These are phyloP conservation scores for Triplophysa dalaica DNA, from an alignment of 2,113 vertebrate genomes.

Conservation along the genomic window DNA sequence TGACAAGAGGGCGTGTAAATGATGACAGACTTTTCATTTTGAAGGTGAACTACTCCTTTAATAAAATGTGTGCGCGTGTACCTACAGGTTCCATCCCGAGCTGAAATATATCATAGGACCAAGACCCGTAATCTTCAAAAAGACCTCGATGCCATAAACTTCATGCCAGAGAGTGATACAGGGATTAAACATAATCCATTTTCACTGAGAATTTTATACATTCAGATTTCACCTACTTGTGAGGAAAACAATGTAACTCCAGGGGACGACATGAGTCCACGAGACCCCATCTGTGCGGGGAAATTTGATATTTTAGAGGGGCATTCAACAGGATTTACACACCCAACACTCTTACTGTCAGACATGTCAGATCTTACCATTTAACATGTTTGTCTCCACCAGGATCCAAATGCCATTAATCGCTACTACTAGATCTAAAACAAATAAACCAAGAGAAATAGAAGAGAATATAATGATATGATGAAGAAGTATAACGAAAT, in stretches of 20 bases:
- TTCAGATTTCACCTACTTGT: constrained; percentile 81
- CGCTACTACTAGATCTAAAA: constrained; percentile 88
- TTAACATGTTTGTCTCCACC: constrained; percentile 88
- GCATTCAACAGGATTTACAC: neutral
- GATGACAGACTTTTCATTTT: too few species aligned
- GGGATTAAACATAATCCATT: neutral
- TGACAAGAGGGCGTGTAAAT: too few species aligned
- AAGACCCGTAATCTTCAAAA: constrained; percentile 90
- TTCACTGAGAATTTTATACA: neutral
- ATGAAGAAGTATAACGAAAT: neutral
- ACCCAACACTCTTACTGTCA: neutral
- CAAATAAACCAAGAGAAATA: neutral
- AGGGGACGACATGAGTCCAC: constrained; percentile 84
- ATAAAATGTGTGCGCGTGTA: constrained; percentile 50
- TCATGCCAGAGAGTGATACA: constrained; percentile 27
- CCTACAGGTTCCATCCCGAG: constrained; percentile 97
- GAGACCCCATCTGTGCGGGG: constrained; percentile 81
- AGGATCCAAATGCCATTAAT: constrained; percentile 97
- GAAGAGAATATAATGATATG: neutral
- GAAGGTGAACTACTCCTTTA: neutral
- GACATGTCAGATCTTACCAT: constrained; percentile 73
- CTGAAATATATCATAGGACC: constrained; percentile 92
- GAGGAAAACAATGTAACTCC: constrained; percentile 94
- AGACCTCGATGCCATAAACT: constrained; percentile 90
- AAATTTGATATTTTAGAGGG: neutral